Evolutionary conservation across 2,888 invertebrate species (phyloP).

Genomic region (Heliconius sara): DNA sequence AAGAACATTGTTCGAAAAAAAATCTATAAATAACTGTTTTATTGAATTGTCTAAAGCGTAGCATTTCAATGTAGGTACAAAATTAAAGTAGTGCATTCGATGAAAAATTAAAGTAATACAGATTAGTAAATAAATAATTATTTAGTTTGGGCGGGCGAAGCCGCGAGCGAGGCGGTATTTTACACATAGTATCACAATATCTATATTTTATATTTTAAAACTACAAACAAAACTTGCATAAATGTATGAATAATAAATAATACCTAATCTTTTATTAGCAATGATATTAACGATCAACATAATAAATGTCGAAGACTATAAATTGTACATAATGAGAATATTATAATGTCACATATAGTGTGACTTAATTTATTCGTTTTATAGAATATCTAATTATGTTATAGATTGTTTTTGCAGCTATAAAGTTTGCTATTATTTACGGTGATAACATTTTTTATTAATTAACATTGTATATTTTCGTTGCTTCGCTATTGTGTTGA

Average conservation of each 20-base stretch:
- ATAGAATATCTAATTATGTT: background rate
- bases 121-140: too few relatives aligned
- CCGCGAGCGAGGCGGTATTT: too few relatives aligned
- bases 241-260: background rate
- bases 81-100: too few relatives aligned
- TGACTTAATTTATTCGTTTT: background rate
- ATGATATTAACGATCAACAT: slow-evolving; percentile 3
- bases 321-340: slow-evolving; percentile 3
- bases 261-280: slow-evolving; percentile 4
- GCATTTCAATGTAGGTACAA: too few relatives aligned
- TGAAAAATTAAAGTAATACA: too few relatives aligned
- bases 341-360: slow-evolving; percentile 2
- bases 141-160: too few relatives aligned
- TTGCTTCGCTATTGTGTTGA: too few relatives aligned
- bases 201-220: background rate
- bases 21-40: too few relatives aligned
- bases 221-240: slow-evolving; percentile 3
- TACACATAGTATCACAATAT: background rate
- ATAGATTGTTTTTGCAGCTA: background rate
- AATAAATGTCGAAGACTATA: slow-evolving; percentile 12
- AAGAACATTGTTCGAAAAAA: too few relatives aligned
- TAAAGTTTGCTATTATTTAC: background rate
- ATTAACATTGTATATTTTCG: too few relatives aligned
- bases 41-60: too few relatives aligned
- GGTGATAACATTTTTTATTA: too few relatives aligned